phyloP scores from a whole-genome alignment of 2,888 invertebrate species.

The Hypena proboscidalis region DNA sequence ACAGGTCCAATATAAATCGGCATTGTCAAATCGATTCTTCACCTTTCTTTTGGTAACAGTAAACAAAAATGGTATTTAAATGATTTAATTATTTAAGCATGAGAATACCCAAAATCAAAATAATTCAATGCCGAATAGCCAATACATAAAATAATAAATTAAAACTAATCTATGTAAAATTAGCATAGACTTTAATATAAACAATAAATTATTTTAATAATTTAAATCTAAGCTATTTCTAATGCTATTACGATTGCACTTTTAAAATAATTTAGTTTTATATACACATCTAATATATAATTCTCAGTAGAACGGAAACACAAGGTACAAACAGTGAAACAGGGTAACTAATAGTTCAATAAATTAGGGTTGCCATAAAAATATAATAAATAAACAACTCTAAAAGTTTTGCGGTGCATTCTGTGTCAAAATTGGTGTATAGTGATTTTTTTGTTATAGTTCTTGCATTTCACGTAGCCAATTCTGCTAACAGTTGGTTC shows the following conservation, averaged over 20 bases:
- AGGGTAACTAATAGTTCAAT: constrained; percentile 14
- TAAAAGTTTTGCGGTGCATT: no score
- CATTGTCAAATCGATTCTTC: no score
- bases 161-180: constrained; percentile 15
- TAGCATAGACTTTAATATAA: constrained; percentile 24
- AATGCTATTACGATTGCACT: constrained; percentile 77
- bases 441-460: no score
- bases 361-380: neutral
- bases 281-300: constrained; percentile 53
- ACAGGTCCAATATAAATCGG: no score
- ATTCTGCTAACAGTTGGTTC: no score
- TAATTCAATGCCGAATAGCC: constrained; percentile 9
- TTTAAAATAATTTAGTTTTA: constrained; percentile 62
- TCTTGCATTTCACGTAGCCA: no score
- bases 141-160: constrained; percentile 10
- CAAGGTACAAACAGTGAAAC: constrained; percentile 23
- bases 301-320: constrained; percentile 38
- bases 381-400: no score
- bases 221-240: constrained; percentile 51
- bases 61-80: neutral
- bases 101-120: constrained; percentile 29
- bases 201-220: constrained; percentile 43
- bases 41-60: no score
- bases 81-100: constrained; percentile 17
- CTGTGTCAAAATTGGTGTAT: no score